Evolutionary conservation across 2,888 invertebrate species (phyloP), one percentile per base, ranked within the genome.

Genomic region (Noctua janthe): DNA sequence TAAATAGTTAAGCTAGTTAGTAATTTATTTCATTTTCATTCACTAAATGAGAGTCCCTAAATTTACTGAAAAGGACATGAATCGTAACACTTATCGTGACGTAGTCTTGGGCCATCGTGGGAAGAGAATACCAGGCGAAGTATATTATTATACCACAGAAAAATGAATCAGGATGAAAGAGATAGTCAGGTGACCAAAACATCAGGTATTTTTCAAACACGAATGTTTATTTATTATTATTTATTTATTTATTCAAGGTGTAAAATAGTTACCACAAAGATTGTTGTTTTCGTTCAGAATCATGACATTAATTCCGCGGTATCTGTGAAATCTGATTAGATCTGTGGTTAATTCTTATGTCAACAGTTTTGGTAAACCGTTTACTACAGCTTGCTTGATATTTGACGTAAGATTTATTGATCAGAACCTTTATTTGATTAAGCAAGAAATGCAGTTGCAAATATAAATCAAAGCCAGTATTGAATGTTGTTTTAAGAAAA

Each of bases 371-470:
- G 17, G 72, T 49, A 76, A 76, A 49, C 35, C 59, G 59, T n/a
- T 71, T 59, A 76, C 8, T 59, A 15, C 29, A 35, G 23, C 6
- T 35, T 17, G 23, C 29, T 20, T n/a, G 7, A 43, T n/a, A 59
- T 59, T 73, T 20, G 43, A 29, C 20, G n/a, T 15, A 49, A 39
- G 72, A 76, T 76, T 72, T 71, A 76, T 76, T 76, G 59, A 59
- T n/a, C 59, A 1, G 0, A 8, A 8, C 13, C 49, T n/a, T 39
- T 20, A 59, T 39, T 35, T 59, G 17, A 47, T 59, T 47, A 13
- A 8, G 17, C 23, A 35, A 29, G 56, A 20, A 43, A 56, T 56
- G 13, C 11, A 11, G 20, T 29, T 10, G 4, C 1, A 5, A 29
- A 51, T 51, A 67, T 67, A 43, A 66, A 51, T 66, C 11, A 74